Conservation (phyloP, 2,797 vertebrate genomes). For the Botia almorhae region DNA sequence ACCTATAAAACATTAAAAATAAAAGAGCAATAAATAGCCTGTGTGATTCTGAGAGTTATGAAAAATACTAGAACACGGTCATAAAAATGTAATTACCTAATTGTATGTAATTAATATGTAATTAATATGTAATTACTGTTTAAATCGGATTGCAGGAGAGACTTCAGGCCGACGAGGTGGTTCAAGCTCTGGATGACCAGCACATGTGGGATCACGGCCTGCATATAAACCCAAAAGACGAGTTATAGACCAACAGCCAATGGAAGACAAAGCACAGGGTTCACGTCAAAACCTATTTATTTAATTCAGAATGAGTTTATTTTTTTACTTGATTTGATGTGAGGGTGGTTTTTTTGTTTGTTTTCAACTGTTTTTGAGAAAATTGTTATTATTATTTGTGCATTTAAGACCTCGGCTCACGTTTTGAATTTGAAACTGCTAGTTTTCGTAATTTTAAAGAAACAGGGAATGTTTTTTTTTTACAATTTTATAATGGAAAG, state of each 20-base stretch:
- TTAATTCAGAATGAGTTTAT: conserved; percentile 92
- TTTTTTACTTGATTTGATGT: conserved; percentile 96
- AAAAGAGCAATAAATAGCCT: neutral
- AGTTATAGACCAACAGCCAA: conserved; percentile 79
- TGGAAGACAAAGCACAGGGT: conserved; percentile 42
- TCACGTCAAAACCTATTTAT: conserved; percentile 86
- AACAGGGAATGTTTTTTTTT: neutral
- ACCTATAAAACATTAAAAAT: no score
- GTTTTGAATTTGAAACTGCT: neutral
- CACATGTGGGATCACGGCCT: conserved; percentile 73
- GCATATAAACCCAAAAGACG: conserved; percentile 93
- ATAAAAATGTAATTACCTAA: no score
- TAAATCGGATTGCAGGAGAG: conserved; percentile 80
- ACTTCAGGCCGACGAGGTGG: conserved; percentile 93
- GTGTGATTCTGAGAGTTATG: neutral
- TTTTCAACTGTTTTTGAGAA: conserved; percentile 48
- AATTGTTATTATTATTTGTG: conserved; percentile 12
- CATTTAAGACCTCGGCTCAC: conserved; percentile 10
- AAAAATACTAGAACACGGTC: no score
- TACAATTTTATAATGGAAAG: neutral
- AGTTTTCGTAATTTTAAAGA: conserved; percentile 22
- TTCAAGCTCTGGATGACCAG: conserved; percentile 84
- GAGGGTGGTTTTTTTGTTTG: conserved; percentile 62
- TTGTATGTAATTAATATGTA: no score
- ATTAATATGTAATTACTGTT: neutral